A percentile compares a stretch with the other conserved stretches of the same genome.
phyloP scores from a whole-genome alignment of 1,140 invertebrate species.

The Philaenus spumarius region DNA sequence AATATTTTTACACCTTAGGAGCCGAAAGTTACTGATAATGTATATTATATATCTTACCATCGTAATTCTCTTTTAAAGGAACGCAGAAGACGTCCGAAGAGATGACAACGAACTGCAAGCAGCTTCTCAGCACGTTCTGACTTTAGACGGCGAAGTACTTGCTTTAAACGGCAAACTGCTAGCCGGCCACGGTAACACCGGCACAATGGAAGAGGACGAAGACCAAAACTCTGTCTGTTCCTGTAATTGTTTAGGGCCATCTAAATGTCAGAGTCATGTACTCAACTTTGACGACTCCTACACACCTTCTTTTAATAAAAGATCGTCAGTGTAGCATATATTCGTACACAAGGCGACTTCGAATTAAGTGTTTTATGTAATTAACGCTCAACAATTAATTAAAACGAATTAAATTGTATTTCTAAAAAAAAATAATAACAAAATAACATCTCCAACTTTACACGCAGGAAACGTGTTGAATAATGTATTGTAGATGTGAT shows the following conservation, averaged over 20 bases:
- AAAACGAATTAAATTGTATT: too few species aligned
- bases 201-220: slow-evolving; percentile 41
- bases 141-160: slow-evolving; percentile 76
- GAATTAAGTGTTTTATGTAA: too few species aligned
- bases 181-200: slow-evolving; percentile 44
- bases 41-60: background rate
- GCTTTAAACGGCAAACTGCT: slow-evolving; percentile 58
- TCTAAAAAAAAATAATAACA: too few species aligned
- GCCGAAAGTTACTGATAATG: background rate
- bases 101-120: slow-evolving; percentile 52
- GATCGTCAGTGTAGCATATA: too few species aligned
- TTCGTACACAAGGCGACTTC: too few species aligned
- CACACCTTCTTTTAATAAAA: too few species aligned
- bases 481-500: too few species aligned
- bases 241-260: slow-evolving; percentile 53
- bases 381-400: too few species aligned
- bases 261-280: slow-evolving; percentile 6
- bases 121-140: slow-evolving; percentile 39
- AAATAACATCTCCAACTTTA: too few species aligned
- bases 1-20: background rate
- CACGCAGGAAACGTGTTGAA: too few species aligned
- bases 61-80: slow-evolving; percentile 13
- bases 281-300: slow-evolving; percentile 1
- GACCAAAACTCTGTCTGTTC: slow-evolving; percentile 61
- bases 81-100: slow-evolving; percentile 48